Percentiles rank a stretch among this genome's conserved stretches.
Evolutionary conservation across 2,888 invertebrate genomes (phyloP).

Genomic region (Volucella zonaria): DNA sequence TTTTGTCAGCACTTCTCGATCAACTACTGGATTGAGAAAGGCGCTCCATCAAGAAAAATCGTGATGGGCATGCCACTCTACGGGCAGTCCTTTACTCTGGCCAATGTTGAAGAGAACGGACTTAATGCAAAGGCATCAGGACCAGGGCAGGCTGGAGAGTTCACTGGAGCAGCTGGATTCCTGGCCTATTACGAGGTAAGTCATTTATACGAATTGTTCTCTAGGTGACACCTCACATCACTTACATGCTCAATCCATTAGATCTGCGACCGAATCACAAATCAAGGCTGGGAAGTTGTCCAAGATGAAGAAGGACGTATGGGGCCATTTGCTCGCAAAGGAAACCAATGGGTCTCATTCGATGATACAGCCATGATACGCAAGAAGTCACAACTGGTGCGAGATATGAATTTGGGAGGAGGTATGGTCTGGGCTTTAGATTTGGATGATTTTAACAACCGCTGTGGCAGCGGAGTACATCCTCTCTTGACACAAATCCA

Average conservation of each 20-base stretch:
- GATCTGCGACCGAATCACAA: constrained; percentile 92
- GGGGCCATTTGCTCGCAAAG: constrained; percentile 94
- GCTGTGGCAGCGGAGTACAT: constrained; percentile 91
- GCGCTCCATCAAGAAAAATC: constrained; percentile 91
- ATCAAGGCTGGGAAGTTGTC: constrained; percentile 91
- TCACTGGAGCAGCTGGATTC: constrained; percentile 92
- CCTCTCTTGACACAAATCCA: constrained; percentile 91
- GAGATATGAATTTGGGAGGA: constrained; percentile 90
- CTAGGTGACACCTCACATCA: neutral
- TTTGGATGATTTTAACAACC: constrained; percentile 92
- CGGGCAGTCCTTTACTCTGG: constrained; percentile 91
- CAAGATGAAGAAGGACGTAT: constrained; percentile 90
- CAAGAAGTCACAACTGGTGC: constrained; percentile 90
- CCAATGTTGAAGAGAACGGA: constrained; percentile 85
- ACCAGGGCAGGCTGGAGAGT: constrained; percentile 92
- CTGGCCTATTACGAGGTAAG: constrained; percentile 92
- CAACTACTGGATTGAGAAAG: constrained; percentile 93
- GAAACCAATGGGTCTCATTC: constrained; percentile 95
- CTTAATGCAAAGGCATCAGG: constrained; percentile 90
- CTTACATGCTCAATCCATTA: constrained; percentile 76
- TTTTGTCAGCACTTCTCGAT: constrained; percentile 90
- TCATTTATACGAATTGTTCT: neutral
- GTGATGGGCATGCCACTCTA: constrained; percentile 95
- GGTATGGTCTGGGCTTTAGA: constrained; percentile 96
- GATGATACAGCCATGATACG: constrained; percentile 92